A percentile compares a stretch with the other conserved stretches of the same genome.
Evolutionary conservation across 2,888 invertebrate species (phyloP).

Genomic region (Shargacucullia verbasci): DNA sequence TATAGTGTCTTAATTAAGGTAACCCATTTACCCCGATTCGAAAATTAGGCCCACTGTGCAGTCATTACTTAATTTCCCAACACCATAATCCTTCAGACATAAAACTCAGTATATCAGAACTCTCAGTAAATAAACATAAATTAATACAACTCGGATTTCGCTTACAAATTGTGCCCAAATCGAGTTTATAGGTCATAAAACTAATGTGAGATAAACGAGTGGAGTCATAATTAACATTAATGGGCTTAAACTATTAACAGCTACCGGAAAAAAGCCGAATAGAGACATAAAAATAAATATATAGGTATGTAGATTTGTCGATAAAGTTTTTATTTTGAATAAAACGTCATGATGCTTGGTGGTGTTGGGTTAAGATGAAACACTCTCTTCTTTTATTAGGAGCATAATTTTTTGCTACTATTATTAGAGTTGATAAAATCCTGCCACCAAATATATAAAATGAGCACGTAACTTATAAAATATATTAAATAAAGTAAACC

Average conservation of each 20-base stretch:
- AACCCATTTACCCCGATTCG: conserved; percentile 5
- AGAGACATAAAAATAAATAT: conserved; percentile 88
- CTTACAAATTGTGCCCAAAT: conserved; percentile 84
- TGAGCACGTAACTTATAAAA: no score
- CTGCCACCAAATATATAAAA: no score
- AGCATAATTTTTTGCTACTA: no score
- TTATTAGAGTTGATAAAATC: no score
- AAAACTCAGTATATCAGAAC: conserved; percentile 30
- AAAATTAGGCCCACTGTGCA: conserved; percentile 25
- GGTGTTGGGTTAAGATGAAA: conserved; percentile 71
- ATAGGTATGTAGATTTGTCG: conserved; percentile 78
- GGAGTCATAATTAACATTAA: conserved; percentile 87
- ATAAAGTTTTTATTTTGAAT: conserved; percentile 82
- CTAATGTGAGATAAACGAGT: conserved; percentile 82
- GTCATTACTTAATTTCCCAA: conserved; percentile 16
- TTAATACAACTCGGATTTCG: conserved; percentile 71
- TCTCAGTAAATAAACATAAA: conserved; percentile 70
- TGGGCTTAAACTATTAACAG: conserved; percentile 86
- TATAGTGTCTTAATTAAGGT: conserved; percentile 21
- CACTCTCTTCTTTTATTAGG: no score
- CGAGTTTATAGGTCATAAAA: conserved; percentile 83
- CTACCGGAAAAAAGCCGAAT: conserved; percentile 87
- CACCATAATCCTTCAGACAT: conserved; percentile 39
- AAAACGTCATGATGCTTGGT: conserved; percentile 71
- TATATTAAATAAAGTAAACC: no score